Percentiles rank a stretch among this genome's conserved stretches.
Conservation (phyloP, 23 tunicate species). For the Phallusia fumigata region DNA sequence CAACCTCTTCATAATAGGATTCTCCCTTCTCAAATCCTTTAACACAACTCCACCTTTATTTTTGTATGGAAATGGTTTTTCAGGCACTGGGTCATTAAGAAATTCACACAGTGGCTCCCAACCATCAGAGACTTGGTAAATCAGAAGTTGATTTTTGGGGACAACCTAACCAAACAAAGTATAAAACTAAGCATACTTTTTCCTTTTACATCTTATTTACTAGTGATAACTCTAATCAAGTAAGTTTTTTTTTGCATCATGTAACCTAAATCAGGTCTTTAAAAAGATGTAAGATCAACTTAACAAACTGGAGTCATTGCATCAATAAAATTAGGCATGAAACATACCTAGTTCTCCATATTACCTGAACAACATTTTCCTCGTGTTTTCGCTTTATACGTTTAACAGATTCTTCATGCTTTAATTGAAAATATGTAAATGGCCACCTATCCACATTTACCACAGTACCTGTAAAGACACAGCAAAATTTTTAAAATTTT, state of each 20-base stretch:
- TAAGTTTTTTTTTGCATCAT: too few relatives aligned
- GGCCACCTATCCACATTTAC: not conserved
- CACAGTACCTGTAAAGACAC: not conserved
- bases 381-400: not conserved
- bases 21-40: not conserved
- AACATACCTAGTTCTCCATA: too few relatives aligned
- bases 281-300: too few relatives aligned
- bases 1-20: not conserved
- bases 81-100: not conserved
- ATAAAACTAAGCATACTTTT: too few relatives aligned
- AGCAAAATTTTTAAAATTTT: not conserved
- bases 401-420: not conserved
- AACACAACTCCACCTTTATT: not conserved
- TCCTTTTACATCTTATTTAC: too few relatives aligned
- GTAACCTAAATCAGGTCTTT: too few relatives aligned
- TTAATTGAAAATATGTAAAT: not conserved
- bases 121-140: not conserved
- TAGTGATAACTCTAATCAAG: too few relatives aligned
- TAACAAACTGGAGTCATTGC: too few relatives aligned
- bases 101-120: not conserved
- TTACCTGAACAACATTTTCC: not conserved
- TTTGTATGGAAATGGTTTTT: not conserved
- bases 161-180: too few relatives aligned
- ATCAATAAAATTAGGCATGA: too few relatives aligned
- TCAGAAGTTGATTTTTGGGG: not conserved